Conservation (phyloP, 2,888 invertebrate species). For the Hipparchia semele region DNA sequence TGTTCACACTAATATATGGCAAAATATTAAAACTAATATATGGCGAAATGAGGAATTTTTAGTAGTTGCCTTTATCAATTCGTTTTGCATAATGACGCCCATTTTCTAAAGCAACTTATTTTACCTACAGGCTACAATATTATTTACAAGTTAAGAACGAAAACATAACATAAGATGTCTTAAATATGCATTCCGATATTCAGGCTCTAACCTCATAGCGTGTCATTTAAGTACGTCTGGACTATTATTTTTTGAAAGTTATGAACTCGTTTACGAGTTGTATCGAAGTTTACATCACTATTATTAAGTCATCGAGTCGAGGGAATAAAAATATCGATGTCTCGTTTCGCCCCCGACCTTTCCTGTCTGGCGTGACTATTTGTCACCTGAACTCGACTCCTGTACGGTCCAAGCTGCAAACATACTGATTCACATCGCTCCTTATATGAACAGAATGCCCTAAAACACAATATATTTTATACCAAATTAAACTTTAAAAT, state of each 20-base stretch:
- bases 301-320: constrained; percentile 75
- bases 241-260: neutral
- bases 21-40: neutral
- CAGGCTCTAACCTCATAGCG: neutral
- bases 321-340: constrained; percentile 78
- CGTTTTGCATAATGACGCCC: constrained; percentile 6
- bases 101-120: neutral
- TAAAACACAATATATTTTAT: constrained; percentile 33
- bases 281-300: constrained; percentile 58
- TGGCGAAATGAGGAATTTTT: neutral
- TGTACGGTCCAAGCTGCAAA: constrained; percentile 71
- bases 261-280: neutral
- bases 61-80: neutral
- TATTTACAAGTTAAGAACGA: neutral
- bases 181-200: neutral
- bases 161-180: neutral
- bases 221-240: neutral
- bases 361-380: constrained; percentile 78
- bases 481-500: constrained; percentile 43
- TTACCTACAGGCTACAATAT: neutral
- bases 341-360: constrained; percentile 70
- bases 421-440: constrained; percentile 77
- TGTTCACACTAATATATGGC: constrained; percentile 1
- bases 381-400: constrained; percentile 81
- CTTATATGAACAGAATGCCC: constrained; percentile 46